Conservation (phyloP, 2,113 vertebrate species). For the Callipepla squamata region DNA sequence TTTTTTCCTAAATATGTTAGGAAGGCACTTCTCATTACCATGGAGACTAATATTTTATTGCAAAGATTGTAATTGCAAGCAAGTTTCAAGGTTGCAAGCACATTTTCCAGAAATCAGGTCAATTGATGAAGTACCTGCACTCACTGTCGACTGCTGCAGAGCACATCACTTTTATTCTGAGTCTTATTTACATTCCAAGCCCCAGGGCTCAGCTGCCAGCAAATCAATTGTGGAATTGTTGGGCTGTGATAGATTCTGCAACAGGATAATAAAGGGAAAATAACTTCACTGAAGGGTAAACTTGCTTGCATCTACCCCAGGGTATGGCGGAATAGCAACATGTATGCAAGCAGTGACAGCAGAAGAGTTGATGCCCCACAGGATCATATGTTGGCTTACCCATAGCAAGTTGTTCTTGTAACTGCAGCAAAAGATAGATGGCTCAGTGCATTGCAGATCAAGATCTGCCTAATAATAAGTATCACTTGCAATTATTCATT, state of each 20-base stretch:
- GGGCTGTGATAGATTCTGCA: slow-evolving; percentile 45
- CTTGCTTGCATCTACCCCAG: slow-evolving; percentile 20
- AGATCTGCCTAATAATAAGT: neutral
- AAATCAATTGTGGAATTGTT: slow-evolving; percentile 66
- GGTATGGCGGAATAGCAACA: rapidly evolving
- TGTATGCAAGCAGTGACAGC: neutral
- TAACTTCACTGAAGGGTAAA: slow-evolving; percentile 50
- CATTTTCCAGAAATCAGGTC: slow-evolving; percentile 59
- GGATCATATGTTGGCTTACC: neutral
- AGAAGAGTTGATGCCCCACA: neutral
- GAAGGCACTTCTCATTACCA: slow-evolving; percentile 60
- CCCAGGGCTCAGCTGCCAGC: slow-evolving; percentile 37
- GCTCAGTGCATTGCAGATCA: neutral
- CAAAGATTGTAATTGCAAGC: slow-evolving; percentile 56
- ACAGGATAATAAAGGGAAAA: slow-evolving; percentile 50
- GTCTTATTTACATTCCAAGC: slow-evolving; percentile 69
- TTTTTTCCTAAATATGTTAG: slow-evolving; percentile 24
- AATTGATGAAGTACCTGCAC: slow-evolving; percentile 62
- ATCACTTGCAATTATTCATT: neutral
- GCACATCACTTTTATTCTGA: slow-evolving; percentile 40
- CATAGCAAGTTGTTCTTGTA: neutral
- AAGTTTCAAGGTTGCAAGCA: slow-evolving; percentile 44
- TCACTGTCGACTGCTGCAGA: slow-evolving; percentile 9
- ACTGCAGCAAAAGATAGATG: neutral
- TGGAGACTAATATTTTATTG: slow-evolving; percentile 67